These are phyloP conservation scores for Drosophila pandora DNA, from an alignment of 1,140 invertebrate species.

Conservation along the genomic window DNA sequence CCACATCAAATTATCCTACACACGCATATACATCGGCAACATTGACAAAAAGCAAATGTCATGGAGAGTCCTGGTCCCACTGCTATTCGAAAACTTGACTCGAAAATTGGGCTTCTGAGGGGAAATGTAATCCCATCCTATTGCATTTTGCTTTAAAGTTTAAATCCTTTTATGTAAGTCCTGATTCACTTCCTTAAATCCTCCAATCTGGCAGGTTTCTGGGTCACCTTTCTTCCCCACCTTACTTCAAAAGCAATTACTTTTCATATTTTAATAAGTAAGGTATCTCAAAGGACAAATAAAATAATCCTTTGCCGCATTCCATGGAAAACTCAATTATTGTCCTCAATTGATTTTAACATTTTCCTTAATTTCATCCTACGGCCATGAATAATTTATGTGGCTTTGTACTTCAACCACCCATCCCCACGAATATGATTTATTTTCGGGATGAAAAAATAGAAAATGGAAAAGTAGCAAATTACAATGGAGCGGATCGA, in stretches of 20 bases:
- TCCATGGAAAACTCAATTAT: background rate
- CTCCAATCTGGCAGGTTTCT: no score
- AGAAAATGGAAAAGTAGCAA: constrained; percentile 61
- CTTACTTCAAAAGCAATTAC: constrained; percentile 5
- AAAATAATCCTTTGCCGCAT: background rate
- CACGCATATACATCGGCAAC: constrained; percentile 22
- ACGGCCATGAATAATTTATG: constrained; percentile 31
- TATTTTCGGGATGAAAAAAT: constrained; percentile 34
- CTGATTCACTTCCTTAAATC: no score
- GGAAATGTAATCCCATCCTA: no score
- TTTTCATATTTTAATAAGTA: background rate
- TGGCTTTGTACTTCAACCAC: constrained; percentile 10
- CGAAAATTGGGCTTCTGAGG: background rate
- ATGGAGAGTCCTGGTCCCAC: constrained; percentile 32
- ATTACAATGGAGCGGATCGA: constrained; percentile 65
- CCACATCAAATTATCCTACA: constrained; percentile 67
- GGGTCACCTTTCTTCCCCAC: no score
- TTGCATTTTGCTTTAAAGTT: no score
- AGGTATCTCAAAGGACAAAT: background rate
- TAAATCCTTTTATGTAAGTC: no score
- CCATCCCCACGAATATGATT: constrained; percentile 32
- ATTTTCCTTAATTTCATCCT: constrained; percentile 29
- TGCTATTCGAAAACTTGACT: constrained; percentile 44
- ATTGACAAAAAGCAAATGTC: constrained; percentile 44
- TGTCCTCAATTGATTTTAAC: constrained; percentile 13